Evolutionary conservation across 2,888 invertebrate genomes (phyloP).

Genomic region (Netelia melanura): DNA sequence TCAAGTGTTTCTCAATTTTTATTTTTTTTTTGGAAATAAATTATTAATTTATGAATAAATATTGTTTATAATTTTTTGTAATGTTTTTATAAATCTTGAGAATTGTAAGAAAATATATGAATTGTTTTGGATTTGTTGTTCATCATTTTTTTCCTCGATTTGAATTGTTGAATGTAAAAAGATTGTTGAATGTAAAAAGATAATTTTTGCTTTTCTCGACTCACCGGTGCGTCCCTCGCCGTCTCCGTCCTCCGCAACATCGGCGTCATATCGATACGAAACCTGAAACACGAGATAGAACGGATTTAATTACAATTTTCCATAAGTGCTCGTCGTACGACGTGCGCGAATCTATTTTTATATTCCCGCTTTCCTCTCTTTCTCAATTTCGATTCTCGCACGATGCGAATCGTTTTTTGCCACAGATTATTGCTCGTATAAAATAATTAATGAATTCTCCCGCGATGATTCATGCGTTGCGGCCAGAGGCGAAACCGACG

Average conservation of each 20-base stretch:
- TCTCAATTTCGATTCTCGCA: slow-evolving; percentile 20
- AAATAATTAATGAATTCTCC: slow-evolving; percentile 60
- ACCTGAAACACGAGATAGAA: slow-evolving; percentile 43
- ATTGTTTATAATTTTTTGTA: too few relatives aligned
- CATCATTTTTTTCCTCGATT: background rate
- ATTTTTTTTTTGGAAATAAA: too few relatives aligned
- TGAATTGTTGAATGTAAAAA: background rate
- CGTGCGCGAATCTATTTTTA: slow-evolving; percentile 6
- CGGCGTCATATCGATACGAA: slow-evolving; percentile 59
- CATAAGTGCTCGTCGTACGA: slow-evolving; percentile 10
- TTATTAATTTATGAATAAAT: too few relatives aligned
- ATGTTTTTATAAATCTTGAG: too few relatives aligned
- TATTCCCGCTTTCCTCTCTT: background rate
- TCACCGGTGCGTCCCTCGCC: slow-evolving; percentile 36
- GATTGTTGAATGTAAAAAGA: background rate
- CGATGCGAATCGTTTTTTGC: background rate
- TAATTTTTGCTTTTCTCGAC: slow-evolving; percentile 10
- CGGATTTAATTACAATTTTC: slow-evolving; percentile 52
- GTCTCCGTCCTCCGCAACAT: slow-evolving; percentile 6
- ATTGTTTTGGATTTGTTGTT: background rate
- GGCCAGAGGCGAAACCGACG: slow-evolving; percentile 42
- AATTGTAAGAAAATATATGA: background rate
- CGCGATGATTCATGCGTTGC: slow-evolving; percentile 54
- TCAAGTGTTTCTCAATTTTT: too few relatives aligned
- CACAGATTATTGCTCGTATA: slow-evolving; percentile 14